These are phyloP conservation scores for Thecocarcelia acutangulata DNA, from an alignment of 2,888 invertebrate genomes.

Conservation along the genomic window DNA sequence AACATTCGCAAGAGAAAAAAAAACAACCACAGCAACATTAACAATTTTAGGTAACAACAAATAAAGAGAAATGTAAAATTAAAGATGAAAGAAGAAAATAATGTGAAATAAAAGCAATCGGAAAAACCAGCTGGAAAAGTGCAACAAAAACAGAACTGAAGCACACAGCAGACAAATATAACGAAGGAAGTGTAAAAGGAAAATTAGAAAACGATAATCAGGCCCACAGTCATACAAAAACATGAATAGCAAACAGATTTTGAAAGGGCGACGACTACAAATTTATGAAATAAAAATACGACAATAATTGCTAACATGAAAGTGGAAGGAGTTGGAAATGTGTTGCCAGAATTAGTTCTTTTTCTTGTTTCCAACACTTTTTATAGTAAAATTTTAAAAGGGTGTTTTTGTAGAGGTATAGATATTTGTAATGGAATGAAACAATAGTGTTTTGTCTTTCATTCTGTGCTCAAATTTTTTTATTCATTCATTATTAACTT, in stretches of 20 bases:
- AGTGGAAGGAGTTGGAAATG: background rate
- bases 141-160: conserved; percentile 57
- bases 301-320: conserved; percentile 3
- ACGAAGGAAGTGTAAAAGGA: conserved; percentile 21
- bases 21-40: conserved; percentile 39
- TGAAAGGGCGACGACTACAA: conserved; percentile 14
- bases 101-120: conserved; percentile 60
- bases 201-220: conserved; percentile 40
- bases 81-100: background rate
- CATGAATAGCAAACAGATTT: conserved; percentile 4
- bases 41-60: conserved; percentile 19
- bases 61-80: conserved; percentile 12
- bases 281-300: background rate
- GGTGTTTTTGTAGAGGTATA: too few relatives aligned
- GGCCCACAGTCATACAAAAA: conserved; percentile 3
- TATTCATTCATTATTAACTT: too few relatives aligned
- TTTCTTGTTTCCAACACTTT: background rate
- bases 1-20: conserved; percentile 8
- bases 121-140: conserved; percentile 65
- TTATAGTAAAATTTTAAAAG: background rate
- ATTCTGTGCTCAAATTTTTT: too few relatives aligned
- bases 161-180: conserved; percentile 37
- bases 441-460: too few relatives aligned
- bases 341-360: background rate
- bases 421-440: too few relatives aligned